A percentile compares a stretch with the other conserved stretches of the same genome.
Conservation (phyloP, 2,113 vertebrate genomes). For the Condylura cristata region DNA sequence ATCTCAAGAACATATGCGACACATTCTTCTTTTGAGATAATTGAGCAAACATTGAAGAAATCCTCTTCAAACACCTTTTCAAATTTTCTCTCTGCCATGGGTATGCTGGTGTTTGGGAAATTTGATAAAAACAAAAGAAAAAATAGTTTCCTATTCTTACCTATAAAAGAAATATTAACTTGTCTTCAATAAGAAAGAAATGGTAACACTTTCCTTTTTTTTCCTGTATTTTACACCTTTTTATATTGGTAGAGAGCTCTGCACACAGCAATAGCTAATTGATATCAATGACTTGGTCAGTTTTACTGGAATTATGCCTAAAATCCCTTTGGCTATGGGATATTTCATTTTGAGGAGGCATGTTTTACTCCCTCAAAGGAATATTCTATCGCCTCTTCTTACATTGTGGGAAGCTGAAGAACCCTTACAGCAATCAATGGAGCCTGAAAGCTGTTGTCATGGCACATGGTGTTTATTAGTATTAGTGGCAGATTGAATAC, state of each 20-base stretch:
- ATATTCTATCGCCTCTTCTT: neutral
- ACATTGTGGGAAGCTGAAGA: neutral
- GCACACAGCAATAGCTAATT: neutral
- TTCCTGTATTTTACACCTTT: neutral
- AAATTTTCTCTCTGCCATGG: neutral
- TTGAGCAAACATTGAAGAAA: neutral
- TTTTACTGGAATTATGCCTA: neutral
- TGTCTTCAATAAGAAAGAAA: neutral
- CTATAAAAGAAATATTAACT: neutral
- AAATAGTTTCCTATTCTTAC: neutral
- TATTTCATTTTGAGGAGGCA: neutral
- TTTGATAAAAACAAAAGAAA: neutral
- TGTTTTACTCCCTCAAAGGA: conserved; percentile 17
- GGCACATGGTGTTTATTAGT: neutral
- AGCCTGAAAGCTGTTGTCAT: neutral
- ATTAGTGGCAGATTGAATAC: neutral
- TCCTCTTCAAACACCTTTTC: neutral
- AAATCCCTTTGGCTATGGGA: neutral
- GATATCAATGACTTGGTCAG: neutral
- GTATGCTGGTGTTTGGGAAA: neutral
- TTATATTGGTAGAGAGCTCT: neutral
- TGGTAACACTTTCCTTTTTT: neutral
- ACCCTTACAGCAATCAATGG: neutral
- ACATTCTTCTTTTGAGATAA: neutral
- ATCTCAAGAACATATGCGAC: conserved; percentile 13